These are phyloP conservation scores for Montipora capricornis DNA, from an alignment of 64 coral and sea anemone species.

Conservation along the genomic window DNA sequence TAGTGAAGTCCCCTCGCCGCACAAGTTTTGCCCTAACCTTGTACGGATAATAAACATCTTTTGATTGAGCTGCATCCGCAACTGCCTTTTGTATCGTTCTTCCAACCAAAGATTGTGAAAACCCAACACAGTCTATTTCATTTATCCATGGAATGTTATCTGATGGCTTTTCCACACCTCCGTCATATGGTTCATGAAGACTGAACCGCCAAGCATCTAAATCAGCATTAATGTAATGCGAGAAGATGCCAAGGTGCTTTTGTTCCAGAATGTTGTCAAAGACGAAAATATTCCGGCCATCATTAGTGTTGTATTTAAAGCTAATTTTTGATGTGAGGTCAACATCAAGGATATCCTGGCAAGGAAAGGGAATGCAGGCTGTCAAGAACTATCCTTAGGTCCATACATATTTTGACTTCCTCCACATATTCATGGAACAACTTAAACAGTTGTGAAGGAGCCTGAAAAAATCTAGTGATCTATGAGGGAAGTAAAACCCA, in stretches of 20 bases:
- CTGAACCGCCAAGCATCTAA: constrained; percentile 86
- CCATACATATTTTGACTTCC: too few species aligned
- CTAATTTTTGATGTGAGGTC: constrained; percentile 65
- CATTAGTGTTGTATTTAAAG: constrained; percentile 73
- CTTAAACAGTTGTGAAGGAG: too few species aligned
- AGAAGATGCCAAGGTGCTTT: constrained; percentile 43
- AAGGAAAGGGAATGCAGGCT: background rate
- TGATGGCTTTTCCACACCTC: constrained; percentile 60
- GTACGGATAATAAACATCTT: constrained; percentile 88
- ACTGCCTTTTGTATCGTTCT: constrained; percentile 82
- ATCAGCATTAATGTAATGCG: constrained; percentile 59
- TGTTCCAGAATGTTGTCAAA: constrained; percentile 71
- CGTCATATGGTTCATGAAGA: constrained; percentile 89
- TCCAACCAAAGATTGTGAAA: constrained; percentile 62
- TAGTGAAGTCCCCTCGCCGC: constrained; percentile 87
- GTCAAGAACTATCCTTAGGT: background rate
- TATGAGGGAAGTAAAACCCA: too few species aligned
- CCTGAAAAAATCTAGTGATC: too few species aligned
- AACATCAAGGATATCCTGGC: constrained; percentile 57
- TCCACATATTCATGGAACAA: too few species aligned
- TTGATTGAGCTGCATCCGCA: constrained; percentile 63
- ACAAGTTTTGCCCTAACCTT: constrained; percentile 80
- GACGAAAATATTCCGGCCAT: constrained; percentile 76
- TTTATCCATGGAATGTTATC: constrained; percentile 93
- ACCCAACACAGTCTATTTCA: constrained; percentile 75